These are phyloP conservation scores for Mastomys natalensis DNA, from an alignment of 2,113 vertebrate species.

Conservation along the genomic window DNA sequence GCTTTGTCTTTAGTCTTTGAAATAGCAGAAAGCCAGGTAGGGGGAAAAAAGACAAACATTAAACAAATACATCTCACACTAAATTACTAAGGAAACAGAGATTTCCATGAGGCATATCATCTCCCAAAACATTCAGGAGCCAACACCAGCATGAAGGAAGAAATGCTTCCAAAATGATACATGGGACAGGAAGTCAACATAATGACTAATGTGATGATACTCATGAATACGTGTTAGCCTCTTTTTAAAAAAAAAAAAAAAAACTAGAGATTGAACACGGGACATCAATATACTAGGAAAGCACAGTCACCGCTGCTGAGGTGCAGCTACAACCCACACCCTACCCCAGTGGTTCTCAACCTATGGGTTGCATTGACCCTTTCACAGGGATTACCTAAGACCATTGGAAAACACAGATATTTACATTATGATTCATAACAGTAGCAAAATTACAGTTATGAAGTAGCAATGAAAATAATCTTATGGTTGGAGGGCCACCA, in stretches of 20 bases:
- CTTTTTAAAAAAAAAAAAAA: too few relatives aligned
- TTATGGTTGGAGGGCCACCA: background rate
- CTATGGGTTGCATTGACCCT: background rate
- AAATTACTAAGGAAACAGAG: background rate
- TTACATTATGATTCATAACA: background rate
- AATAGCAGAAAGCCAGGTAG: background rate
- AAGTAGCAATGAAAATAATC: background rate
- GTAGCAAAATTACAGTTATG: background rate
- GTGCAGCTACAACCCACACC: background rate
- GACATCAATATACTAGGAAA: background rate
- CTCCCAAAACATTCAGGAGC: background rate
- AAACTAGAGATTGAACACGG: background rate
- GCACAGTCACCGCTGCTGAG: background rate
- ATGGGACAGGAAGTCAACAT: background rate
- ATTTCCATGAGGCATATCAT: background rate
- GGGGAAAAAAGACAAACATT: background rate
- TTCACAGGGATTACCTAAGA: background rate
- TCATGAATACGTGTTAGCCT: background rate
- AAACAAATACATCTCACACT: background rate
- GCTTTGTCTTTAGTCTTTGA: background rate
- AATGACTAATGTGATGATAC: background rate
- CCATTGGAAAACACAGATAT: background rate
- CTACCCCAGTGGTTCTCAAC: background rate
- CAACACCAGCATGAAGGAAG: background rate
- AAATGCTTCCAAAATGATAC: slow-evolving; percentile 2